Evolutionary conservation across 1,140 invertebrate genomes (phyloP), one percentile per base, ranked within the genome.

Genomic region (Stenopsyche tienmushanensis): DNA sequence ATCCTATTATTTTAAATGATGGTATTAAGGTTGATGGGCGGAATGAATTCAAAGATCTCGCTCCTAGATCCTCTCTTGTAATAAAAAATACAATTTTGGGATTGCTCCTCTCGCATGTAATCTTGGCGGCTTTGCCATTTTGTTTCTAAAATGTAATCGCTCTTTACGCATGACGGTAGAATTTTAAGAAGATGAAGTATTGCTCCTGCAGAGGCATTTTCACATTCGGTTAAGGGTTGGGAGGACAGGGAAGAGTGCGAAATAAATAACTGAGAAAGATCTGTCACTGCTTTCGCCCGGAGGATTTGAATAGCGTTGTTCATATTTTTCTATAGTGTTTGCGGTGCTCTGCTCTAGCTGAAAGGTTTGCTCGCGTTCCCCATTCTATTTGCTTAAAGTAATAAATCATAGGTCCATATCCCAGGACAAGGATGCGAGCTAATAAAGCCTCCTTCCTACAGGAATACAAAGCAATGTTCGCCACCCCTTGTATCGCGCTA

Each of bases 221-320:
- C n/a, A n/a, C n/a, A n/a, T n/a, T n/a, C n/a, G n/a, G n/a, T n/a
- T n/a, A n/a, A n/a, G n/a, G n/a, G n/a, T n/a, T 15, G 44, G 17
- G 8, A 15, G 49, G 23, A 52, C 23, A 7, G n/a, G 53, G 25
- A 39, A 41, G 34, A 41, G 20, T 17, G 20, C n/a, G 34, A 57
- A 57, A 57, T 57, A 57, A 57, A 57, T 57, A 57, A 57, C 26
- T 29, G 29, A 20, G 26, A 25, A 25, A 57, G 53, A 25, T 57
- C 53, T 57, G 53, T 57, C 53, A 57, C 26, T 21, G 17, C 53
- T 57, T 39, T 39, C n/a, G 3, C 23, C 20, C 10, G 1, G 34
- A 57, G 53, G 53, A 57, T 57, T 57, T 57, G 53, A 57, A 57
- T 57, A 57, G 53, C 53, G 53, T 57, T 57, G 53, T 57, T 57